Percentiles rank a stretch among this genome's conserved stretches.
Conservation (phyloP, 2,113 vertebrate genomes). For the Thryonomys swinderianus region DNA sequence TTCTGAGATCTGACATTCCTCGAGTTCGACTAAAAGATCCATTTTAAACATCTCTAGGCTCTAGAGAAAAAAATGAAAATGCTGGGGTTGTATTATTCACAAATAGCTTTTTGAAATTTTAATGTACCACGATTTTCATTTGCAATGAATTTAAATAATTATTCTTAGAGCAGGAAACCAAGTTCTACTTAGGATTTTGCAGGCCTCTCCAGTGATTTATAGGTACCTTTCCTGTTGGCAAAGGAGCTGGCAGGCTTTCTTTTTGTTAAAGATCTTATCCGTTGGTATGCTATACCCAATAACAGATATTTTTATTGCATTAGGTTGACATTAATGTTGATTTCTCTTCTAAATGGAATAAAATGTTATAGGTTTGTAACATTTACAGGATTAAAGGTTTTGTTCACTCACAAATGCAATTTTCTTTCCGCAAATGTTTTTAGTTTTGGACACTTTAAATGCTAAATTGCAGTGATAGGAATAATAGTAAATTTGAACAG, state of each 20-base stretch:
- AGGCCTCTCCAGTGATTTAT: not conserved
- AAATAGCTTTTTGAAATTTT: slow-evolving; percentile 75
- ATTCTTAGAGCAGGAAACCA: slow-evolving; percentile 4
- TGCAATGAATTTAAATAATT: slow-evolving; percentile 27
- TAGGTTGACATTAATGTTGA: not conserved
- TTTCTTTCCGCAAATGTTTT: slow-evolving; percentile 44
- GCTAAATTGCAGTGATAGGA: not conserved
- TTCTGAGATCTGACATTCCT: slow-evolving; percentile 82
- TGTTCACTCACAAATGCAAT: slow-evolving; percentile 14
- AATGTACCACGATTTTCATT: slow-evolving; percentile 56
- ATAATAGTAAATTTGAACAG: slow-evolving; percentile 10
- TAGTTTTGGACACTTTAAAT: slow-evolving; percentile 11
- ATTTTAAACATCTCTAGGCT: slow-evolving; percentile 78
- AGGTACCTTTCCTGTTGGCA: not conserved
- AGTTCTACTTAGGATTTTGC: not conserved
- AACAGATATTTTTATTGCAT: not conserved
- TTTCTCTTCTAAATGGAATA: slow-evolving; percentile 30
- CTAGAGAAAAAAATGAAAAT: slow-evolving; percentile 28
- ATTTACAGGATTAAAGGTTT: slow-evolving; percentile 22
- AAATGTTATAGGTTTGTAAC: not conserved
- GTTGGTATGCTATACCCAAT: not conserved
- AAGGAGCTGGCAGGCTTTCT: not conserved
- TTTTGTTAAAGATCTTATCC: not conserved
- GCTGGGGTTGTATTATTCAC: slow-evolving; percentile 56
- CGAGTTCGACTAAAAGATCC: slow-evolving; percentile 83